A percentile compares a stretch with the other conserved stretches of the same genome.
phyloP scores from a whole-genome alignment of 2,113 vertebrate genomes.

The Bos javanicus region DNA sequence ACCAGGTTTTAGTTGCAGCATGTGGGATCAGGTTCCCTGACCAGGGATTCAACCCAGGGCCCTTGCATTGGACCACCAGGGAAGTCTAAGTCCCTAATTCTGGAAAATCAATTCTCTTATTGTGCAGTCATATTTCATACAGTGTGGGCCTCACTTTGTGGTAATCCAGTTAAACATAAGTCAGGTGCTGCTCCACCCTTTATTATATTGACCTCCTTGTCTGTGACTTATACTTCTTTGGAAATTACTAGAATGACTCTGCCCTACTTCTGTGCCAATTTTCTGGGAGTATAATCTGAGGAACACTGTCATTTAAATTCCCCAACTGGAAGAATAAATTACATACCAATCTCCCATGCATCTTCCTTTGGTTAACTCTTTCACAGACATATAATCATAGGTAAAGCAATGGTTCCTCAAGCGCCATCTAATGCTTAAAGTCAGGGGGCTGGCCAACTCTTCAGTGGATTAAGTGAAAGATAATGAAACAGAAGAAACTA shows the following conservation, averaged over 20 bases:
- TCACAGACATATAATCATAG: conserved; percentile 48
- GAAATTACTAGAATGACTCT: conserved; percentile 16
- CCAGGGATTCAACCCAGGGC: neutral
- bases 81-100: neutral
- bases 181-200: neutral
- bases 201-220: neutral
- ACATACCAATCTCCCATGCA: conserved; percentile 31
- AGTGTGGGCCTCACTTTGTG: neutral
- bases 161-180: neutral
- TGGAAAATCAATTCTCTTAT: conserved; percentile 14
- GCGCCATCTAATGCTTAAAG: conserved; percentile 27
- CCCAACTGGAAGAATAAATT: conserved; percentile 48
- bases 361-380: conserved; percentile 28
- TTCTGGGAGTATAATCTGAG: conserved; percentile 16
- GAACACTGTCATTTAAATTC: conserved; percentile 47
- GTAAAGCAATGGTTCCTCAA: conserved; percentile 37
- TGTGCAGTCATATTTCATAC: neutral
- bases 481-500: conserved; percentile 42
- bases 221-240: neutral
- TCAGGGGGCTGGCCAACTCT: conserved; percentile 16
- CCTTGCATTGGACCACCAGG: neutral
- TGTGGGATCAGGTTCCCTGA: neutral
- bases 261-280: conserved; percentile 35
- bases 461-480: conserved; percentile 38
- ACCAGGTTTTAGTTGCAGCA: neutral